Base-by-base conservation (phyloP, 2,113 vertebrate genomes). In the Nycticebus coucang region DNA sequence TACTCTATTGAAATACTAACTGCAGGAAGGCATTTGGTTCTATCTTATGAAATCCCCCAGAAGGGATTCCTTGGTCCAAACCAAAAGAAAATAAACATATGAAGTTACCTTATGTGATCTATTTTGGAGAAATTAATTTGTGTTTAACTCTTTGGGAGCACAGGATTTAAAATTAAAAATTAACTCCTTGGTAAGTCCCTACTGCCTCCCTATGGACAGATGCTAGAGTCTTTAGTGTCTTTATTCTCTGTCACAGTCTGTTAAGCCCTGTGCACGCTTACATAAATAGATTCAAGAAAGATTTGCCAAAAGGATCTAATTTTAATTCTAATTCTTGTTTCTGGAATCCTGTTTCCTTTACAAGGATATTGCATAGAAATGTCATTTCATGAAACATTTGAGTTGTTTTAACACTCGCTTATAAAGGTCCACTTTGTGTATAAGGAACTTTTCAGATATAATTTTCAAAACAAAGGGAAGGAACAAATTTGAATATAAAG, bases 381-480 rank as follows among this genome's bases (percentile, higher is more conserved):
- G 83, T 78, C 35, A 80, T 89, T 95, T 88, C 64, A 81, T 91
- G 82, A 88, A 91, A 77, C 50, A 24, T 77, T 78, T 45, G 33
- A 81, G 7, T 75, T 66, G 4, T 80, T 71, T 57, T 93, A 85
- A 89, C 64, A 62, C 71, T 86, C 7, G 53, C 33, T 82, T 88
- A 30, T 87, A 74, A 96, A 96, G 17, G 15, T 57, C 62, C 45
- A 89, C 60, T 53, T 30, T 89, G 30, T 78, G 8, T 85, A 13
- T 88, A 74, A 91, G 33, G 50, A 17, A 91, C 69, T 69, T 91
- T 37, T 89, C 8, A 89, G 35, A 87, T 53, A 26, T 37, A 80
- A 45, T 83, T 91, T 94, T 92, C n/a, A 91, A 79, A 94, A 89
- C 82, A 94, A 94, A 94, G 14, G 12, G 13, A 75, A 57, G 24